These are phyloP conservation scores for Acinonyx jubatus DNA, from an alignment of 2,113 vertebrate species.

Conservation along the genomic window DNA sequence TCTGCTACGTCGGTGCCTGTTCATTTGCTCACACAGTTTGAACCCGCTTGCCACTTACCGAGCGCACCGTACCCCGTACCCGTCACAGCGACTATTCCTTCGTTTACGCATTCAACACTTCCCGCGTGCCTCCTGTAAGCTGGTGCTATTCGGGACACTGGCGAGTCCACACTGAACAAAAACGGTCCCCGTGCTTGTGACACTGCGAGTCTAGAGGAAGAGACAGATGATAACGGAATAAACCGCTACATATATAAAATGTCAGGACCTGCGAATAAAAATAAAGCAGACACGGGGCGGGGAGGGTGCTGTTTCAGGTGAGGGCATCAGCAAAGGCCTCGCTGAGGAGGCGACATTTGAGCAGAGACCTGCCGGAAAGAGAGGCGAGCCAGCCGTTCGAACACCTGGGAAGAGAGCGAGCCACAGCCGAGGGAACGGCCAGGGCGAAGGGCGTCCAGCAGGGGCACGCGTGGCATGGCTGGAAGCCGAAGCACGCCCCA, in stretches of 20 bases:
- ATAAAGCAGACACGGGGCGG: neutral
- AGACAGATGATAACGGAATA: neutral
- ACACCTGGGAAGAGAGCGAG: fast-evolving
- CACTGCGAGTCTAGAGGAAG: neutral
- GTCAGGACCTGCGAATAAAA: neutral
- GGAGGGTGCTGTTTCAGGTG: neutral
- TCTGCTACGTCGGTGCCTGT: fast-evolving
- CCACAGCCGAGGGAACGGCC: neutral
- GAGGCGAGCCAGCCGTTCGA: fast-evolving
- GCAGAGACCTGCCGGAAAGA: neutral
- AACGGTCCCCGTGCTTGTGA: neutral
- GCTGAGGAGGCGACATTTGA: neutral
- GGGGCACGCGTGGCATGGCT: fast-evolving
- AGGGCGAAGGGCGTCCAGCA: neutral
- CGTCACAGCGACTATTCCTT: fast-evolving
- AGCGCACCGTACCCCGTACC: fast-evolving
- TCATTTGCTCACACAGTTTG: neutral
- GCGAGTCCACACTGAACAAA: neutral
- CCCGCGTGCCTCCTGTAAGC: neutral
- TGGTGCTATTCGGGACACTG: neutral
- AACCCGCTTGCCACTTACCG: fast-evolving
- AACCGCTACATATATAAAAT: neutral
- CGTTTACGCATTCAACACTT: neutral
- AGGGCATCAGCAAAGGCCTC: neutral
- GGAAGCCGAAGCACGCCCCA: neutral